Base-by-base conservation (phyloP, 2,888 invertebrate genomes). In the Eurytoma adleriae region DNA sequence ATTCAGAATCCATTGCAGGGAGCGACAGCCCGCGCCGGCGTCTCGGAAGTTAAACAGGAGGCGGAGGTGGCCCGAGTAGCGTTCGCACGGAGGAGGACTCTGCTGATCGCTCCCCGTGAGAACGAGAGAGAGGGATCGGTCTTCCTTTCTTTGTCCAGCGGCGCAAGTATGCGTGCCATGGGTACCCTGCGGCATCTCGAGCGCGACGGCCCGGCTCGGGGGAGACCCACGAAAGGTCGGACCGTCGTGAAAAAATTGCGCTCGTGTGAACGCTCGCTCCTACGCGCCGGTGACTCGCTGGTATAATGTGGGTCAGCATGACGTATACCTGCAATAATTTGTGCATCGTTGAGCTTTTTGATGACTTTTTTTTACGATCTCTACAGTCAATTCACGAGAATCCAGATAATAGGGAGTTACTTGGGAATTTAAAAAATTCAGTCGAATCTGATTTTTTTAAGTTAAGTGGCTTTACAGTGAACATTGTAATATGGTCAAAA, bases 31-130 rank as follows among this genome's bases (percentile, higher is more conserved):
- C 40, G 40, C 7, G 40, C 40, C 40, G 40, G 56, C 16, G 48
- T 62, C 52, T 62, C n/a, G 20, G 14, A n/a, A 3, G 57, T 13
- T 27, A 30, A 54, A n/a, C 27, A 5, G 52, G 52, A 71, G 59
- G 57, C 56, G 66, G 57, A 18, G 52, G 50, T 20, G 20, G 68
- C 18, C 3, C 24, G 24, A 24, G 24, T 2, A 2, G 24, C 24
- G 78, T 78, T 78, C 72, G 72, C 78, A 78, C 72, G 66, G n/a
- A 16, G 27, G 57, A 48, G n/a, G 30, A 62, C 54, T 24, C 57
- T 66, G 66, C 78, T 78, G 66, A 59, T 67, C 24, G 71, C 69
- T 40, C 69, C 30, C 61, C 76, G 40, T 48, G 66, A 40, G 48
- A 56, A 30, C n/a, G 50, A 30, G 7, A 67, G 30, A 54, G 54